These are phyloP conservation scores for Dasyurus viverrinus DNA, from an alignment of 2,113 vertebrate genomes.

Conservation along the genomic window DNA sequence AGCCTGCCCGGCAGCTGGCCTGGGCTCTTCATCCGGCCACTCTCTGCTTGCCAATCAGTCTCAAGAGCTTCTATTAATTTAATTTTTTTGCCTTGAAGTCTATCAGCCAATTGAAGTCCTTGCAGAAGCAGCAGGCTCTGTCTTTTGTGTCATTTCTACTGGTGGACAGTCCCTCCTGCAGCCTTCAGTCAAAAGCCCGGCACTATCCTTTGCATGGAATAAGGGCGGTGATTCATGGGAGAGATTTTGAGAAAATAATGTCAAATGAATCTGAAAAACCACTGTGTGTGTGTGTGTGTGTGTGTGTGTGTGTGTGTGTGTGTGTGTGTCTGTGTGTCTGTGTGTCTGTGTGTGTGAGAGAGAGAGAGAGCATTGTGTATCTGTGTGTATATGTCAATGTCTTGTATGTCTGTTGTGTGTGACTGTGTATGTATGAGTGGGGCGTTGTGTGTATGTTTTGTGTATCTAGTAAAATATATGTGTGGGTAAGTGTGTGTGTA, in stretches of 20 bases:
- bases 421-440: too few relatives aligned
- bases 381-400: too few relatives aligned
- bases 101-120: not conserved
- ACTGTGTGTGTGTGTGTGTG: constrained; percentile 3
- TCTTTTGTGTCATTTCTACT: not conserved
- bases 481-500: too few relatives aligned
- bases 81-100: not conserved
- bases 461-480: too few relatives aligned
- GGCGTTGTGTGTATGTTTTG: too few relatives aligned
- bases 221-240: not conserved
- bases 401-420: too few relatives aligned
- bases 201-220: not conserved
- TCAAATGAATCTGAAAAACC: constrained; percentile 18
- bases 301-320: constrained; percentile 21
- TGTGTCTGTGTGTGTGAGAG: not conserved
- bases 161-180: not conserved
- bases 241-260: not conserved
- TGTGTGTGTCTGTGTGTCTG: not conserved
- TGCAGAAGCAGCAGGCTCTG: not conserved
- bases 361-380: too few relatives aligned
- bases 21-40: too few relatives aligned
- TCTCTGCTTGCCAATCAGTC: not conserved
- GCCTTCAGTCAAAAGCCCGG: too few relatives aligned
- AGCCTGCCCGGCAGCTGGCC: not conserved
- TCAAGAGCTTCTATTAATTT: not conserved